These are phyloP conservation scores for Trochalopteron elliotii DNA, from an alignment of 2,113 vertebrate genomes.

Conservation along the genomic window DNA sequence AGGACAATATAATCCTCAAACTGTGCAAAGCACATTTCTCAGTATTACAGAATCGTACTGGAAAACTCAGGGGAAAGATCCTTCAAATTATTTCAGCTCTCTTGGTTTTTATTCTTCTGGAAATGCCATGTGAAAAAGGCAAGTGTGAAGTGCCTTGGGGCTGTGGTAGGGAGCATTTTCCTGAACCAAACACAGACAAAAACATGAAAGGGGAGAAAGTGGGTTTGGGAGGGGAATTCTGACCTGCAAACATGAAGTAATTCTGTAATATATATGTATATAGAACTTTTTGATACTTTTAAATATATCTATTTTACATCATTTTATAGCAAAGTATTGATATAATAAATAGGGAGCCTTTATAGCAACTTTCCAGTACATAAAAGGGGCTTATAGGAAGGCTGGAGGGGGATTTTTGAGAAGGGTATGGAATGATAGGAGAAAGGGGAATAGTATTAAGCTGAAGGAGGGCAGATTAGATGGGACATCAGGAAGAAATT, in stretches of 20 bases:
- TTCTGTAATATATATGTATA: background rate
- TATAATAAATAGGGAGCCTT: background rate
- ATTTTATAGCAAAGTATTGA: background rate
- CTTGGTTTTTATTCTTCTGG: background rate
- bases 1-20: background rate
- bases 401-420: background rate
- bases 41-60: background rate
- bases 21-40: background rate
- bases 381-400: background rate
- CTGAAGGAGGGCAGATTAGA: background rate
- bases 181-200: background rate
- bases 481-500: background rate
- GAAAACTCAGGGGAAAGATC: background rate
- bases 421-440: too few relatives aligned
- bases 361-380: background rate
- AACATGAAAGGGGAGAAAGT: background rate
- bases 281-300: background rate
- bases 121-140: background rate
- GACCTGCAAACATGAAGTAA: rapidly evolving
- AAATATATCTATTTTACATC: background rate
- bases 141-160: background rate
- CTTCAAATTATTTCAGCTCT: background rate
- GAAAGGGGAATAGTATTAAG: too few relatives aligned
- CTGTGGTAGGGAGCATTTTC: background rate
- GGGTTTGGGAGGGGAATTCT: background rate